Base-by-base conservation (phyloP, 1,140 invertebrate species). In the Drosophila truncata region DNA sequence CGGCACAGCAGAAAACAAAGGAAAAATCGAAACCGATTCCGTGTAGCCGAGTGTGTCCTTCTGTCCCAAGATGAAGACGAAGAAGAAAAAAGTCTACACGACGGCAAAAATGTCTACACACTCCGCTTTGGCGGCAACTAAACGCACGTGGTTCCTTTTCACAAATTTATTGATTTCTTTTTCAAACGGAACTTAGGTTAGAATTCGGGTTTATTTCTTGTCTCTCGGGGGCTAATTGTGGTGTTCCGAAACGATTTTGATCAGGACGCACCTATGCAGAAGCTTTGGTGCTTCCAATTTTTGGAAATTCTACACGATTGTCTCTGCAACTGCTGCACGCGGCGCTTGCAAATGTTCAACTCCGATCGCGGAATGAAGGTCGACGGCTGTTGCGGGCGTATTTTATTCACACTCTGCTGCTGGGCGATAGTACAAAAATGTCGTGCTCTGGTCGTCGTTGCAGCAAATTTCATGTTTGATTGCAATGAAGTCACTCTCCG, bases 391-490 rank as follows among this genome's bases (percentile, higher is more conserved):
- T 71, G 72, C 77, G 63, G 61, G 63, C 62, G 82, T 75, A 71
- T 80, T 74, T 78, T 92, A 91, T 82, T 73, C 76, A 84, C 74
- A 55, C 71, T 61, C 57, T 64, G 73, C 46, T 70, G 75, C 46
- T 83, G 49, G 59, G 76, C 74, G 63, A 78, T 78, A 57, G 62
- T 88, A 84, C 59, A 83, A 77, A 81, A 91, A 80, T 91, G 66
- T 60, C 87, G 61, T 62, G 72, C 77, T 85, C 75, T 69, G 77
- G 75, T 91, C 74, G 91, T 76, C 71, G 90, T 78, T 92, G 76
- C 82, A 91, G 84, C 87, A 90, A 92, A 92, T 92, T 92, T 92
- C 91, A 92, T 92, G 82, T 90, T 92, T 92, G 82, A 82, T 80
- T 80, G 91, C 78, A 91, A 91, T 91, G 79, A 77, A 81, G 60